Percentiles rank a stretch among this genome's conserved stretches.
phyloP scores from a whole-genome alignment of 2,113 vertebrate genomes.

The Semicossyphus pulcher region DNA sequence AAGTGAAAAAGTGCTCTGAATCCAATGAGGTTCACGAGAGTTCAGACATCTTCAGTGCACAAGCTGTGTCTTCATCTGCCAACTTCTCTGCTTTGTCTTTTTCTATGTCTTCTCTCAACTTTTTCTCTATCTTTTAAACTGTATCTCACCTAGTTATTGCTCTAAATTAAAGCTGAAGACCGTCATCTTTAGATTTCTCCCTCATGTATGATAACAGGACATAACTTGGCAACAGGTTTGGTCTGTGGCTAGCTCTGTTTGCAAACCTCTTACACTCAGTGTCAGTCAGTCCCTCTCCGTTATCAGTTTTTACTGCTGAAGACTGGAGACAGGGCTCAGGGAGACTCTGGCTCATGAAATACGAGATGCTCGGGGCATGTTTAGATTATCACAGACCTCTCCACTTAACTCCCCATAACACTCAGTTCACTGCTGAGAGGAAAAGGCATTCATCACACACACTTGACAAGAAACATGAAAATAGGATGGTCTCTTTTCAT shows the following conservation, averaged over 20 bases:
- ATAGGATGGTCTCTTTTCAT: slow-evolving; percentile 33
- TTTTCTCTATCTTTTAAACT: neutral
- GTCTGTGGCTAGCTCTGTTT: slow-evolving; percentile 11
- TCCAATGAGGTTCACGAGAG: slow-evolving; percentile 33
- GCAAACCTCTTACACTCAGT: slow-evolving; percentile 20
- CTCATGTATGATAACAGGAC: slow-evolving; percentile 36
- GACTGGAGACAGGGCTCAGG: slow-evolving; percentile 49
- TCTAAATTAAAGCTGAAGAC: neutral
- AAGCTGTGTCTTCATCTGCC: slow-evolving; percentile 33
- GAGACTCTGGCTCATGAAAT: slow-evolving; percentile 70
- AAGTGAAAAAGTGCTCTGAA: slow-evolving; percentile 32
- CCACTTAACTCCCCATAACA: slow-evolving; percentile 68
- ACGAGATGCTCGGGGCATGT: slow-evolving; percentile 67
- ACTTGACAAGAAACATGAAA: slow-evolving; percentile 52
- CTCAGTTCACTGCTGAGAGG: slow-evolving; percentile 36
- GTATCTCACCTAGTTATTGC: slow-evolving; percentile 3
- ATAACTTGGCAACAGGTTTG: slow-evolving; percentile 5
- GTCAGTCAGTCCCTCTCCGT: slow-evolving; percentile 28
- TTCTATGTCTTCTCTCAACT: slow-evolving; percentile 3
- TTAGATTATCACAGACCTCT: slow-evolving; percentile 71
- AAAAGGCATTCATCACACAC: slow-evolving; percentile 62
- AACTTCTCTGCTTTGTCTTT: slow-evolving; percentile 31
- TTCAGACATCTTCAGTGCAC: slow-evolving; percentile 27
- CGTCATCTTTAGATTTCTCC: neutral
- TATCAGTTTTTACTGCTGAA: slow-evolving; percentile 66